Conservation (phyloP, 2,113 vertebrate species). For the Corydoras sp. region DNA sequence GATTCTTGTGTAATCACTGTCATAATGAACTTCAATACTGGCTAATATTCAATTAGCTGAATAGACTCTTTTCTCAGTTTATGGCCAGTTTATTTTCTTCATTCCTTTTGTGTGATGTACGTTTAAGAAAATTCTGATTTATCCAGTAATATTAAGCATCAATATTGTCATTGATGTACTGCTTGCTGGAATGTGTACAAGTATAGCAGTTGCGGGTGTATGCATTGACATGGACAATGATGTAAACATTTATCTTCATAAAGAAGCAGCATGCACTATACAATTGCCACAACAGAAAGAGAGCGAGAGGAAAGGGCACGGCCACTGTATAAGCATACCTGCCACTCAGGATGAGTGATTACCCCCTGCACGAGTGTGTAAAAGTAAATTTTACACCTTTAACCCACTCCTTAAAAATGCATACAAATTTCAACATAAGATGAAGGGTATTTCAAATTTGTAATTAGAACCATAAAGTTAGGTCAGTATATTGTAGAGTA, state of each 20-base stretch:
- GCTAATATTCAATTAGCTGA: conserved; percentile 18
- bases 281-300: not conserved
- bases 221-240: not conserved
- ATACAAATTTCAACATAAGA: not conserved
- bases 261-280: not conserved
- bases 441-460: no score
- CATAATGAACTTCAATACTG: conserved; percentile 46
- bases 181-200: conserved; percentile 14
- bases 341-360: conserved; percentile 69
- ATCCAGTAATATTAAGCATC: not conserved
- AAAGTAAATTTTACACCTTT: conserved; percentile 62
- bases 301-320: conserved; percentile 35
- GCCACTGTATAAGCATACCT: conserved; percentile 51
- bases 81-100: not conserved
- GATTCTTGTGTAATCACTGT: conserved; percentile 50
- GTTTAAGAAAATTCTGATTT: no score
- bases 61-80: conserved; percentile 12
- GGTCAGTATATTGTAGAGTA: not conserved
- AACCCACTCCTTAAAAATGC: conserved; percentile 32
- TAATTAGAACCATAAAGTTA: not conserved
- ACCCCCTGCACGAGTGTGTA: conserved; percentile 55
- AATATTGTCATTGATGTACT: not conserved
- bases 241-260: not conserved
- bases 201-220: not conserved
- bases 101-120: not conserved